phyloP scores from a whole-genome alignment of 2,888 invertebrate species.

The Oxytorus armatus region DNA sequence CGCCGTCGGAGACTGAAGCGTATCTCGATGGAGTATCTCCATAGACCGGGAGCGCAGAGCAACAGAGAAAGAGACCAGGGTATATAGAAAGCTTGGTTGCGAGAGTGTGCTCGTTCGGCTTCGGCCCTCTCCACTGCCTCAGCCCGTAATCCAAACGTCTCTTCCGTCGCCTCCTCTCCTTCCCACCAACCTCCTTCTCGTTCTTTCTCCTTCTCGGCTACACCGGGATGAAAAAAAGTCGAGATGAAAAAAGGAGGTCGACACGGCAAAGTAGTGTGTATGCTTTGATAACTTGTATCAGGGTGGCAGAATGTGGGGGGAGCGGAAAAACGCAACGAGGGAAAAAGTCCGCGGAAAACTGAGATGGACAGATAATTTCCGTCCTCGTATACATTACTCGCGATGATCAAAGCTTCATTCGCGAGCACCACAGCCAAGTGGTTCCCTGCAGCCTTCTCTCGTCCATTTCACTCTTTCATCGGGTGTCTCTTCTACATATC shows the following conservation, averaged over 20 bases:
- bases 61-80: slow-evolving; percentile 58
- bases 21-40: slow-evolving; percentile 83
- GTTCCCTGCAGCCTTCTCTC: slow-evolving; percentile 45
- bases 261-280: slow-evolving; percentile 16
- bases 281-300: slow-evolving; percentile 30
- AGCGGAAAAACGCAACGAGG: slow-evolving; percentile 12
- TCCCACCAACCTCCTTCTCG: slow-evolving; percentile 34
- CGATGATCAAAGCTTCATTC: slow-evolving; percentile 68
- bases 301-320: slow-evolving; percentile 22
- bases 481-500: slow-evolving; percentile 23
- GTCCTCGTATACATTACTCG: slow-evolving; percentile 57
- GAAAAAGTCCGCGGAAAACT: slow-evolving; percentile 30
- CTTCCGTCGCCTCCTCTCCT: slow-evolving; percentile 65
- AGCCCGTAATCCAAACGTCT: slow-evolving; percentile 73
- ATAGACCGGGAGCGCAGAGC: slow-evolving; percentile 77
- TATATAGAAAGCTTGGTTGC: slow-evolving; percentile 59
- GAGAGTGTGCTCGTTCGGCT: slow-evolving; percentile 69
- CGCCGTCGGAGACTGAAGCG: slow-evolving; percentile 78
- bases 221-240: slow-evolving; percentile 42
- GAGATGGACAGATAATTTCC: slow-evolving; percentile 35
- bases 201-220: slow-evolving; percentile 29
- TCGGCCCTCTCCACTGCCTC: slow-evolving; percentile 73
- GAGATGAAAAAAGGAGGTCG: slow-evolving; percentile 37
- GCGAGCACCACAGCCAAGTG: slow-evolving; percentile 61
- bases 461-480: slow-evolving; percentile 33